Evolutionary conservation across 2,797 vertebrate genomes (phyloP), one percentile per base, ranked within the genome.

Genomic region (Tinamus major): DNA sequence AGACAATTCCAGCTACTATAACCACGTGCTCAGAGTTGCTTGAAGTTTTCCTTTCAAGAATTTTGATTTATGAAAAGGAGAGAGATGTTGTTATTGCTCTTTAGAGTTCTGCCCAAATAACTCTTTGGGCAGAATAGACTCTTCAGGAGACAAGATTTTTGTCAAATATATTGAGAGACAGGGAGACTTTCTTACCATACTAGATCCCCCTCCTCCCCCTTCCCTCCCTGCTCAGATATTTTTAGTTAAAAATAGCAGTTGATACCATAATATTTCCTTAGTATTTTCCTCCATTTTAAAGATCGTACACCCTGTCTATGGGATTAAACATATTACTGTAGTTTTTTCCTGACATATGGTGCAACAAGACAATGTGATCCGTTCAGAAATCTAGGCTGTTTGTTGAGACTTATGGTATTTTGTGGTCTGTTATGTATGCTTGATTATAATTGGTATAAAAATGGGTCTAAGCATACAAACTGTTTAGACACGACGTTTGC

Each of bases 291-390:
- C 63, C 89, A 63, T 90, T 92, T 89, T 93, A 69, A 63, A 92
- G 44, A 53, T 64, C 77, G 17, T 24, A 92, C 56, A 68, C 61
- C 49, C 49, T 65, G 51, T 74, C 85, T 89, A 61, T 75, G 80
- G 92, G 69, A 71, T 86, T 90, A 93, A 92, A 93, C 90, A 80
- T 84, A 84, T 89, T 94, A 91, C 94, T 87, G 81, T 55, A 89
- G 82, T 92, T 96, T 96, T 96, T 93, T 92, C 95, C 90, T 89
- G 85, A 96, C 95, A 95, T 96, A 94, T 96, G 95, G 94, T 92
- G 75, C 90, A 95, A 87, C 46, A 85, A 96, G 94, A 92, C 90
- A 91, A 94, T 89, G 82, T 96, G 93, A 95, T 94, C 94, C 79
- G 92, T 95, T 80, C 79, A 95, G 90, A 93, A 95, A 91, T 96